A percentile compares a stretch with the other conserved stretches of the same genome.
phyloP scores from a whole-genome alignment of 1,140 invertebrate species.

The Apis florea region DNA sequence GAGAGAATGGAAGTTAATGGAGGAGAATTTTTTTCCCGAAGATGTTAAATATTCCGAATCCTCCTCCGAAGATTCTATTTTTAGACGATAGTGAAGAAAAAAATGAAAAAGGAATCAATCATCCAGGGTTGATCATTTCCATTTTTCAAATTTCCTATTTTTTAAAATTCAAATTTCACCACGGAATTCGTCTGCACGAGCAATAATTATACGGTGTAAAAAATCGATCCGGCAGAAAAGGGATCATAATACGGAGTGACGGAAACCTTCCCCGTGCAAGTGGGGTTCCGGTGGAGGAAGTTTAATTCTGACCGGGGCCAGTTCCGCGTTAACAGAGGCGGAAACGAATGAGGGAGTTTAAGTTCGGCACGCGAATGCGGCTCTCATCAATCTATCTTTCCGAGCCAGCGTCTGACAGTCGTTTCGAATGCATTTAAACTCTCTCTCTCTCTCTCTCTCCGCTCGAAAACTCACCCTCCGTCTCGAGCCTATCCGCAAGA shows the following conservation, averaged over 20 bases:
- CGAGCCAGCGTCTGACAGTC: slow-evolving; percentile 71
- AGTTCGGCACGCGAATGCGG: slow-evolving; percentile 71
- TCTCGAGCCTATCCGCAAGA: slow-evolving; percentile 28
- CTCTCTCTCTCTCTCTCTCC: slow-evolving; percentile 11
- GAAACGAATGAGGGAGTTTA: slow-evolving; percentile 67
- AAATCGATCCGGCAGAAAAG: neutral
- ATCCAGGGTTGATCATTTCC: no score
- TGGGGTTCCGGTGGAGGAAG: slow-evolving; percentile 51
- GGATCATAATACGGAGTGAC: neutral
- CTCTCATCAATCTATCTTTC: slow-evolving; percentile 76
- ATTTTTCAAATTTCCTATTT: no score
- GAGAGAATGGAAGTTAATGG: no score
- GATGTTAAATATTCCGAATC: no score
- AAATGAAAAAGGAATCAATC: no score
- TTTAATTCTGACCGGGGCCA: slow-evolving; percentile 69
- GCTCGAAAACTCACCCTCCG: neutral
- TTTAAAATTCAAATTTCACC: no score
- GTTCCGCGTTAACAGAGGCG: slow-evolving; percentile 61
- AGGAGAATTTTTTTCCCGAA: no score
- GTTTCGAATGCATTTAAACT: slow-evolving; percentile 74
- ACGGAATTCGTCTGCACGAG: no score
- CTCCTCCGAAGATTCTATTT: no score
- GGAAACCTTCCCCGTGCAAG: neutral
- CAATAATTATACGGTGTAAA: neutral
- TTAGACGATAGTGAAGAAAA: no score